These are phyloP conservation scores for Acleris cristana DNA, from an alignment of 2,888 invertebrate species.

Conservation along the genomic window DNA sequence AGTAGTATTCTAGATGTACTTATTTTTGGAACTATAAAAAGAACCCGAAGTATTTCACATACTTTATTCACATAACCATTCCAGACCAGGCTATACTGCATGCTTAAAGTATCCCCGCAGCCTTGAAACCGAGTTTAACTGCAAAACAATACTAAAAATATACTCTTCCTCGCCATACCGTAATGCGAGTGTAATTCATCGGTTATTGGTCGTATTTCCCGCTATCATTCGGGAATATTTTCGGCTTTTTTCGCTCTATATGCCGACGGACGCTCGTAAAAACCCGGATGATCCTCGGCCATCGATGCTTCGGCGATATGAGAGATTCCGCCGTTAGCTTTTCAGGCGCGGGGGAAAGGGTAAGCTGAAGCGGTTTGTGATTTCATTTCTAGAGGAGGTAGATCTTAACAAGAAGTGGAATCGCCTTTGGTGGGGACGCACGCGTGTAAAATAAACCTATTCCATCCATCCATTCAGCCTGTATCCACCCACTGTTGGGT, in stretches of 20 bases:
- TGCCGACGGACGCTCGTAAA: slow-evolving; percentile 69
- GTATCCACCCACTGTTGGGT: too few species aligned
- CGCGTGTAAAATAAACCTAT: too few species aligned
- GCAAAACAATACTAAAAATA: slow-evolving; percentile 37
- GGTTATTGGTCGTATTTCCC: slow-evolving; percentile 70
- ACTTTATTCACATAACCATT: too few species aligned
- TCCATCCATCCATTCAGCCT: too few species aligned
- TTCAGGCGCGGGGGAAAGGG: slow-evolving; percentile 35
- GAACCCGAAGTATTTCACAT: too few species aligned
- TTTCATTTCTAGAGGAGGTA: neutral
- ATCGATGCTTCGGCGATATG: slow-evolving; percentile 74
- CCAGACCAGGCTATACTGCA: too few species aligned
- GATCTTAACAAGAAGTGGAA: too few species aligned
- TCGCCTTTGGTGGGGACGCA: too few species aligned
- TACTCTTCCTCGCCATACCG: slow-evolving; percentile 36
- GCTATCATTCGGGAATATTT: slow-evolving; percentile 73
- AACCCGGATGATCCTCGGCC: slow-evolving; percentile 70
- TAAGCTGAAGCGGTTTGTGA: slow-evolving; percentile 6
- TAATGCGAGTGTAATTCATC: slow-evolving; percentile 63
- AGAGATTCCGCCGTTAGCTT: slow-evolving; percentile 63
- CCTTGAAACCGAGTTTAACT: slow-evolving; percentile 31
- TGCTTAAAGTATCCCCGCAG: neutral
- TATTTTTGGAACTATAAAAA: too few species aligned
- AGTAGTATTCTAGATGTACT: too few species aligned
- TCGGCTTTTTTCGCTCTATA: slow-evolving; percentile 63